Percentiles rank a stretch among this genome's conserved stretches.
Evolutionary conservation across 2,113 vertebrate genomes (phyloP).

Genomic region (Ictidomys tridecemlineatus): DNA sequence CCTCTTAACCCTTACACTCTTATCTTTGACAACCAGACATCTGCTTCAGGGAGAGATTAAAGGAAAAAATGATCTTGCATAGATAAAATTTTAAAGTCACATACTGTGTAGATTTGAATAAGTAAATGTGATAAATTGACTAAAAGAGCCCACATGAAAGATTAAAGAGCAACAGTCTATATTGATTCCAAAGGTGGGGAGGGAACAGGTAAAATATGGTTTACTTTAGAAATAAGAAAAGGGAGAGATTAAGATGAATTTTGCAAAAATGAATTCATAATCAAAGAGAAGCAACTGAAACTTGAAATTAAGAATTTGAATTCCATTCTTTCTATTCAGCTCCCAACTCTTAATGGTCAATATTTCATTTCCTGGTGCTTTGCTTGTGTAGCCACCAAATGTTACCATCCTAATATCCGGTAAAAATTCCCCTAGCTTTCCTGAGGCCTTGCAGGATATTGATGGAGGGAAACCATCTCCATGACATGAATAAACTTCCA

Average conservation of each 20-base stretch:
- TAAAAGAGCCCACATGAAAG: neutral
- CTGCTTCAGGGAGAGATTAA: neutral
- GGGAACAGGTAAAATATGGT: neutral
- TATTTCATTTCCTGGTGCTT: slow-evolving; percentile 49
- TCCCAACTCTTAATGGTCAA: neutral
- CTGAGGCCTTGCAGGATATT: slow-evolving; percentile 64
- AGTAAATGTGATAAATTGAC: neutral
- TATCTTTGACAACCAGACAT: neutral
- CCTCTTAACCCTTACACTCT: neutral
- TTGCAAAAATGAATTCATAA: neutral
- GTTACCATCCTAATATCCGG: slow-evolving; percentile 49
- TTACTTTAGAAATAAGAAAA: neutral
- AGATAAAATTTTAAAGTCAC: neutral
- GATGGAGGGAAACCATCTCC: slow-evolving; percentile 1
- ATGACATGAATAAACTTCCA: slow-evolving; percentile 50
- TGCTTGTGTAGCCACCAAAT: slow-evolving; percentile 10
- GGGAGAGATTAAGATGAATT: neutral
- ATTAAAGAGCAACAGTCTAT: neutral
- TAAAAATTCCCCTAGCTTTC: slow-evolving; percentile 31
- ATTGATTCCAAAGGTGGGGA: slow-evolving; percentile 2
- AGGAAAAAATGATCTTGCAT: neutral
- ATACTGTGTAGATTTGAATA: neutral
- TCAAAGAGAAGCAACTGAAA: neutral
- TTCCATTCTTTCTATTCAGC: neutral
- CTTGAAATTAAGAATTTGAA: neutral